Percentiles rank a stretch among this genome's conserved stretches.
Conservation (phyloP, 2,113 vertebrate genomes). For the Hyperopisus bebe region DNA sequence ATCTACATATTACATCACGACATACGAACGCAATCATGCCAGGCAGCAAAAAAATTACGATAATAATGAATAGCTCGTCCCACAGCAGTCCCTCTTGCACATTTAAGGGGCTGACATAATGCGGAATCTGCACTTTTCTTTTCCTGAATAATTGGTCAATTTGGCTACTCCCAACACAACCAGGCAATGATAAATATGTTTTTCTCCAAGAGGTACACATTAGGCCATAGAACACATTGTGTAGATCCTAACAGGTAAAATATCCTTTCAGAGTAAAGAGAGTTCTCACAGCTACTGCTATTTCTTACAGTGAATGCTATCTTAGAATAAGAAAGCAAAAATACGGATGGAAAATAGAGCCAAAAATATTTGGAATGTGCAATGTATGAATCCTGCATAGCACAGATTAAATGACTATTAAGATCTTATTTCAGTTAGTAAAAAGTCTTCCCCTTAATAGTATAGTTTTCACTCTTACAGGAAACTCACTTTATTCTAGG, state of each 20-base stretch:
- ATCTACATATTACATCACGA: slow-evolving; percentile 45
- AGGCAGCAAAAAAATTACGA: slow-evolving; percentile 27
- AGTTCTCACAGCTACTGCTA: neutral
- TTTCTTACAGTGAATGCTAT: neutral
- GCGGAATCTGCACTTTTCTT: slow-evolving; percentile 53
- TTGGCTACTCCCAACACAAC: slow-evolving; percentile 45
- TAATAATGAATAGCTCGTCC: slow-evolving; percentile 35
- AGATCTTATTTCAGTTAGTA: neutral
- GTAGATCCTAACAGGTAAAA: slow-evolving; percentile 37
- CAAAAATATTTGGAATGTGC: neutral
- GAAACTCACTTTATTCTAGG: neutral
- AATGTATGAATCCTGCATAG: neutral
- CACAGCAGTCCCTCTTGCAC: slow-evolving; percentile 36
- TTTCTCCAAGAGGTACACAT: slow-evolving; percentile 41
- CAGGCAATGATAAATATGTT: slow-evolving; percentile 52
- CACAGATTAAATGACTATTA: neutral
- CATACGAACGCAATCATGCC: slow-evolving; percentile 32
- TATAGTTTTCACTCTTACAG: no score
- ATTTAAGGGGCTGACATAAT: slow-evolving; percentile 43
- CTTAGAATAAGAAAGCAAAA: neutral
- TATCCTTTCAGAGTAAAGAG: slow-evolving; percentile 21
- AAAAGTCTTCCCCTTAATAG: slow-evolving; percentile 6
- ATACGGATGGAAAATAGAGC: neutral
- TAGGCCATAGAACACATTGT: slow-evolving; percentile 29
- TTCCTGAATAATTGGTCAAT: slow-evolving; percentile 58